Conservation (phyloP, 1,140 invertebrate species). For the Bombus ignitus region DNA sequence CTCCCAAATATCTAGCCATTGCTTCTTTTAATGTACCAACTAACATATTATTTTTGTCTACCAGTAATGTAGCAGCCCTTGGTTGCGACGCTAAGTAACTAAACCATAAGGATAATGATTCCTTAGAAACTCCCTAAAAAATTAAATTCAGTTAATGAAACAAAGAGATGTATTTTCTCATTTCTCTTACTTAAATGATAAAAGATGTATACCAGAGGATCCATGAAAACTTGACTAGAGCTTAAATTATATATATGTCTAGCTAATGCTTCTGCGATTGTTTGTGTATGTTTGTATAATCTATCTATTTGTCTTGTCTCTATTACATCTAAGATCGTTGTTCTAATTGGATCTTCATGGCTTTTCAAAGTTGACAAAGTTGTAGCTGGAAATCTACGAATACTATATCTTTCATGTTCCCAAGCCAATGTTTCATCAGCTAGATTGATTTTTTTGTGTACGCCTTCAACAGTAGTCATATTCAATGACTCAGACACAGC, state of each 20-base stretch:
- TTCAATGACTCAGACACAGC: slow-evolving; percentile 82
- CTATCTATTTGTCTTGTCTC: slow-evolving; percentile 85
- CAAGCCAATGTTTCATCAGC: slow-evolving; percentile 96
- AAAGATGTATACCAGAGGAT: slow-evolving; percentile 85
- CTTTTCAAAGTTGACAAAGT: slow-evolving; percentile 92
- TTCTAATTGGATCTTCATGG: slow-evolving; percentile 84
- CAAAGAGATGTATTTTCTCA: neutral
- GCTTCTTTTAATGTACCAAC: slow-evolving; percentile 87
- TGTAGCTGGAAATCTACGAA: slow-evolving; percentile 94
- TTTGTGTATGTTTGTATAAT: slow-evolving; percentile 88
- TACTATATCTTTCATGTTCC: slow-evolving; percentile 98
- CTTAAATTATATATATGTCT: slow-evolving; percentile 93
- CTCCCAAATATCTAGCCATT: slow-evolving; percentile 90
- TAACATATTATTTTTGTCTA: slow-evolving; percentile 86
- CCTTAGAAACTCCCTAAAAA: slow-evolving; percentile 88
- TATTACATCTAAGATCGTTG: slow-evolving; percentile 86
- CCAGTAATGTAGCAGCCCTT: slow-evolving; percentile 88
- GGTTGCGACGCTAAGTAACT: slow-evolving; percentile 88
- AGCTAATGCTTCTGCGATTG: slow-evolving; percentile 92
- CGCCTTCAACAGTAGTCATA: slow-evolving; percentile 87
- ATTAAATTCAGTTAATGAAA: slow-evolving; percentile 24
- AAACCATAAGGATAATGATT: slow-evolving; percentile 89
- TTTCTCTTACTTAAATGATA: neutral
- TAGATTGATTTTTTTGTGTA: slow-evolving; percentile 99
- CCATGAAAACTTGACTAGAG: slow-evolving; percentile 86